Base-by-base conservation (phyloP, 2,888 invertebrate species). In the Philereme vetulata region DNA sequence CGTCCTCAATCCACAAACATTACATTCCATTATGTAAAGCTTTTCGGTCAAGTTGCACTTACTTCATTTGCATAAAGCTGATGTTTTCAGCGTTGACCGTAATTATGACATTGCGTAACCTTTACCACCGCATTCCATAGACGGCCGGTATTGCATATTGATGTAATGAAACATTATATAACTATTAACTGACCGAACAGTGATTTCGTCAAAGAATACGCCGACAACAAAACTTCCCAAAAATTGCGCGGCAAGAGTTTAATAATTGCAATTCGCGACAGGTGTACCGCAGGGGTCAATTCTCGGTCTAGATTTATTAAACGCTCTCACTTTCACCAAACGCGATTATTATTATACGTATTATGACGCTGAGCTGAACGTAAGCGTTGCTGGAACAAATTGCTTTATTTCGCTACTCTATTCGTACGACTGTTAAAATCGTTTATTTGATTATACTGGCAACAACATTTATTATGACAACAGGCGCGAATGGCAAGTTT, bases 311-410 rank as follows among this genome's bases (percentile, higher is more conserved):
- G 67, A 72, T 78, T 84, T 77, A 76, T 84, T 82, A 82, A 78
- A 82, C 81, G 81, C 82, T 85, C 75, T 84, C 82, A 87, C 90
- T 90, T 89, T 90, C 88, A 84, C 88, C 77, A 69, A 76, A 77
- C 76, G 70, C 70, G 21, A 74, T 63, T 65, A 72, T 74, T 74
- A 72, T 70, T 64, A 68, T 60, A 66, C 67, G 67, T 68, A 71
- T 71, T 67, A 72, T 72, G 59, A 72, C 72, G 67, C 65, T 49
- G 49, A 56, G 35, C 46, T 54, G 56, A 64, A 66, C 67, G 58
- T 59, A 62, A 58, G 51, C 60, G 54, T 54, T 38, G 54, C 61
- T 44, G 49, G 54, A 58, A 58, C 66, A 32, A 59, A 65, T 65
- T 55, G 55, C 55, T 65, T 56, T 62, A 57, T 61, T 61, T 64